phyloP scores from a whole-genome alignment of 2,888 invertebrate genomes.

The Conistra vaccinii region DNA sequence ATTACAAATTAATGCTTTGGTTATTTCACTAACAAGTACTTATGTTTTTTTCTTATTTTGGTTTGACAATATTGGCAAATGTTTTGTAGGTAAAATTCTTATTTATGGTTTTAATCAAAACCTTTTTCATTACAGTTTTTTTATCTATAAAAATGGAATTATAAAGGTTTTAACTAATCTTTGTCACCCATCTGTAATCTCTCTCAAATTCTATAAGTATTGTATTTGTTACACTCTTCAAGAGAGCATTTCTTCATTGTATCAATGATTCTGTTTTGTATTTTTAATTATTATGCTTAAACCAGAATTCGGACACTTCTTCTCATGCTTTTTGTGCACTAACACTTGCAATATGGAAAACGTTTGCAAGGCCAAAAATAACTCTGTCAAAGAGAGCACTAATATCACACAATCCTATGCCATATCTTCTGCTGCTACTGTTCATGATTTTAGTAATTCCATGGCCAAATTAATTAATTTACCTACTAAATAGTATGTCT shows the following conservation, averaged over 20 bases:
- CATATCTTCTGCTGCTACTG: neutral
- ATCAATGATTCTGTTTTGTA: no score
- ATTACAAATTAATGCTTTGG: slow-evolving; percentile 41
- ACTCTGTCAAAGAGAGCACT: neutral
- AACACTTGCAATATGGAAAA: no score
- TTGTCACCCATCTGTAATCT: neutral
- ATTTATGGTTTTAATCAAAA: neutral
- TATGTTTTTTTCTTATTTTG: slow-evolving; percentile 11
- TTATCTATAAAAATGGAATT: neutral
- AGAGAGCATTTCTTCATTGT: neutral
- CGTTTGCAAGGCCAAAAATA: no score
- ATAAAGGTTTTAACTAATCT: neutral
- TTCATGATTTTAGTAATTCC: neutral
- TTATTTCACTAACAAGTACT: neutral
- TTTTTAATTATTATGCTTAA: no score
- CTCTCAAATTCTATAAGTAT: neutral
- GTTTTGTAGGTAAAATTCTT: neutral
- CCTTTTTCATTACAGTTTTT: neutral
- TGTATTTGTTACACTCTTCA: neutral
- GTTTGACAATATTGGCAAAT: slow-evolving; percentile 15
- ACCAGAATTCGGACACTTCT: no score
- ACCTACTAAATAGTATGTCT: neutral
- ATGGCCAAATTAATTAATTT: neutral
- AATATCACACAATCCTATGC: no score
- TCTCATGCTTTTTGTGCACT: no score